Evolutionary conservation across 2,888 invertebrate species (phyloP), one percentile per base, ranked within the genome.

Genomic region (Aphidius colemani): DNA sequence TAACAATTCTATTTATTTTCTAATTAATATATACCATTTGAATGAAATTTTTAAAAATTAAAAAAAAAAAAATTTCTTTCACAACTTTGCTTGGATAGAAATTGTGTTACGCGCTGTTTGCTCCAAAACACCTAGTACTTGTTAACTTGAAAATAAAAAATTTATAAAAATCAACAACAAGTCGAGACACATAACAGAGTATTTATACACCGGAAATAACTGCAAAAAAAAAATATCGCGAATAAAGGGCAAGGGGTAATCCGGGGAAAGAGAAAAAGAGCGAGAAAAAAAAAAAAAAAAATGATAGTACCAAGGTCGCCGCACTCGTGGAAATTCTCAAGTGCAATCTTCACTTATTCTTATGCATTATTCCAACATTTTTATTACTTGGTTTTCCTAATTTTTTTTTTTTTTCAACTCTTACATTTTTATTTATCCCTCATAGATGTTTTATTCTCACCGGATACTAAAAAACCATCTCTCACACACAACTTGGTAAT

Each of bases 251-350:
- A 53, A 18, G 13, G 13, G 13, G 13, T 18, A 18, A 18, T 2
- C 13, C 13, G 13, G 13, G 13, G 13, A 2, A 18, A 2, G 13
- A 18, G 13, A 18, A 2, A 18, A 18, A 18, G 2, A 18, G 13
- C 13, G 13, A 18, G 13, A 18, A 13, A 45, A 48, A 43, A 18
- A 46, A 49, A 61, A 61, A 63, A 65, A 59, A 59, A 59, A 39
- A 49, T 43, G 48, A 40, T 46, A 9, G 30, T 64, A 61, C 63
- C 66, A 68, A 68, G 66, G 67, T 69, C 67, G 66, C 62, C 67
- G 70, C 67, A 67, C 67, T 69, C 66, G 67, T 61, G 66, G 66
- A 64, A 66, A 67, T 66, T 69, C 67, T 67, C 62, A 57, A 62
- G 57, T 62, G 62, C 57, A 62, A 57, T 57, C 51, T 51, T 46